phyloP scores from a whole-genome alignment of 2,797 vertebrate species.

The Coregonus suidteri region DNA sequence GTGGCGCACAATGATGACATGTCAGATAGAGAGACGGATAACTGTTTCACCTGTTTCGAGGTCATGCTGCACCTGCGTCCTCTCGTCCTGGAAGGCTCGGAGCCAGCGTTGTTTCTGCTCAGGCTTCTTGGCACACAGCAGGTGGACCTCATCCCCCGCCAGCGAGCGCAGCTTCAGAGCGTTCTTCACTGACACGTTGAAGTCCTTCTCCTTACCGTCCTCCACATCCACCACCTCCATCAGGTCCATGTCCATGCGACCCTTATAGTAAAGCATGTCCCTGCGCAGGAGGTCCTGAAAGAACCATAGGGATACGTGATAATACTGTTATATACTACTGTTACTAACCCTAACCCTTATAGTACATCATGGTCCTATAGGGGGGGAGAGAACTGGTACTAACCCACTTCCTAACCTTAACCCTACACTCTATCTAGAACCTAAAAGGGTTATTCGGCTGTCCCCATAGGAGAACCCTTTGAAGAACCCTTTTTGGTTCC shows the following conservation, averaged over 20 bases:
- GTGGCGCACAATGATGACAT: neutral
- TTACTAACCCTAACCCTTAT: slow-evolving; percentile 68
- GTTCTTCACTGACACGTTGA: slow-evolving; percentile 89
- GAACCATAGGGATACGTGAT: no score
- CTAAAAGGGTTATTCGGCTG: neutral
- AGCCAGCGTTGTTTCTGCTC: slow-evolving; percentile 95
- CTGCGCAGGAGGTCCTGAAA: slow-evolving; percentile 89
- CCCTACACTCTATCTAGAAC: neutral
- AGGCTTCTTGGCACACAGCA: slow-evolving; percentile 90
- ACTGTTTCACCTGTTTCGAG: slow-evolving; percentile 83
- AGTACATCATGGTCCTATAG: slow-evolving; percentile 86
- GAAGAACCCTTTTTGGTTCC: no score
- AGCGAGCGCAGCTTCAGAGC: slow-evolving; percentile 83
- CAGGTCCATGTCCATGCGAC: slow-evolving; percentile 88
- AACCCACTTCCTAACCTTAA: neutral
- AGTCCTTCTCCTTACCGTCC: slow-evolving; percentile 91
- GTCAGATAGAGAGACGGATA: neutral
- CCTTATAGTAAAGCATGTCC: slow-evolving; percentile 95
- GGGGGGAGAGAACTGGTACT: neutral
- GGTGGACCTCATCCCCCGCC: slow-evolving; percentile 79
- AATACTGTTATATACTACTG: no score
- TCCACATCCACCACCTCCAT: slow-evolving; percentile 89
- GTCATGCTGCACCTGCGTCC: slow-evolving; percentile 89
- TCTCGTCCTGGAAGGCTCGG: slow-evolving; percentile 87
- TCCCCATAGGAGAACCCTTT: neutral